A percentile compares a stretch with the other conserved stretches of the same genome.
These are phyloP conservation scores for Phania funesta DNA, from an alignment of 2,888 invertebrate species.

Conservation along the genomic window DNA sequence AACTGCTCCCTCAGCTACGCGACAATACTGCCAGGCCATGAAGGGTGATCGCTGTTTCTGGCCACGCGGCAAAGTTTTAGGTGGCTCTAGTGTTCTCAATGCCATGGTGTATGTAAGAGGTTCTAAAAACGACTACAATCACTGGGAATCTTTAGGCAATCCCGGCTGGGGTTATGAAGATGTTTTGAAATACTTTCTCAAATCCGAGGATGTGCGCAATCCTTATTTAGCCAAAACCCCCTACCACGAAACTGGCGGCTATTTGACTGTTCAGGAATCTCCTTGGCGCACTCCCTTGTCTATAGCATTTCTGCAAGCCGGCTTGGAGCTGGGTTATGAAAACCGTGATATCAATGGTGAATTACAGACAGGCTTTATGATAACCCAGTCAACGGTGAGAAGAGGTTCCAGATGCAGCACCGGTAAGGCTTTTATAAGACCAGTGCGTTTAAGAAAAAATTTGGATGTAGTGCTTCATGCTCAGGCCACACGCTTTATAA, in stretches of 20 bases:
- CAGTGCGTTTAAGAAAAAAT: conserved; percentile 88
- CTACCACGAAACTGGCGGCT: conserved; percentile 89
- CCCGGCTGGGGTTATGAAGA: conserved; percentile 92
- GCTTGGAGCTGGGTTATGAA: conserved; percentile 90
- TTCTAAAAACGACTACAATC: conserved; percentile 91
- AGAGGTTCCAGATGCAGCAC: conserved; percentile 93
- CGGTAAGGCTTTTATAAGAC: conserved; percentile 92
- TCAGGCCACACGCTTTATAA: conserved; percentile 87
- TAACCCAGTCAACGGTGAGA: conserved; percentile 91
- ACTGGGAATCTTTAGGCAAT: conserved; percentile 91
- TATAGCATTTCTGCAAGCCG: conserved; percentile 91
- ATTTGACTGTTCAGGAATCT: conserved; percentile 90
- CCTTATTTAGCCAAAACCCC: conserved; percentile 88
- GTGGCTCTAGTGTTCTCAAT: conserved; percentile 93
- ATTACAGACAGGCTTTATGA: conserved; percentile 92
- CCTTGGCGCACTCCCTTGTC: conserved; percentile 91
- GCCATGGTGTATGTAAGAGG: conserved; percentile 96
- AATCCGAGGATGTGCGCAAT: conserved; percentile 93
- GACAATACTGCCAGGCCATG: conserved; percentile 93
- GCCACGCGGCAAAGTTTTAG: conserved; percentile 95
- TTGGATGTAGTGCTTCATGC: conserved; percentile 89
- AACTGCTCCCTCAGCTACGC: conserved; percentile 88
- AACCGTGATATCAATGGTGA: conserved; percentile 91
- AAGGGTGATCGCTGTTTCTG: conserved; percentile 93
- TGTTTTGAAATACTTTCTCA: conserved; percentile 91